phyloP scores from a whole-genome alignment of 2,797 vertebrate species.

The Bovichtus diacanthus region DNA sequence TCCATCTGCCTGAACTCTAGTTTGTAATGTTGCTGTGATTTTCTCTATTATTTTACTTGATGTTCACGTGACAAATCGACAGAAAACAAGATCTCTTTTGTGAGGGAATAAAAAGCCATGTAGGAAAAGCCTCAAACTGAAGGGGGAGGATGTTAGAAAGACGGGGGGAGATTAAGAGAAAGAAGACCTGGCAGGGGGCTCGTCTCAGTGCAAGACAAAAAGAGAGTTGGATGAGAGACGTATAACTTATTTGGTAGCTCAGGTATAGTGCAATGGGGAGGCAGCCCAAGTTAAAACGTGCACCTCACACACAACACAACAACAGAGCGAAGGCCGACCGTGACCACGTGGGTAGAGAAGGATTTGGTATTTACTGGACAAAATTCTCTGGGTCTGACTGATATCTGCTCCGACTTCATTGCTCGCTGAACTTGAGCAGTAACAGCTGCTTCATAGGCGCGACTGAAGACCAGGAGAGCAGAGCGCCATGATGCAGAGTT shows the following conservation, averaged over 20 bases:
- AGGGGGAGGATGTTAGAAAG: neutral
- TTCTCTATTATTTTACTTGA: neutral
- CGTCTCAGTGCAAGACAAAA: neutral
- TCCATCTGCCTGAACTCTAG: neutral
- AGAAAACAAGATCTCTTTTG: neutral
- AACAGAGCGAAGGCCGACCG: conserved; percentile 72
- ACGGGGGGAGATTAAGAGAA: neutral
- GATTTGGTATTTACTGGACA: conserved; percentile 25
- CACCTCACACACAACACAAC: conserved; percentile 70
- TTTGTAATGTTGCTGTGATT: neutral
- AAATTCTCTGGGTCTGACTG: conserved; percentile 40
- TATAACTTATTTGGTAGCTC: conserved; percentile 11
- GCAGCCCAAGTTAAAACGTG: conserved; percentile 75
- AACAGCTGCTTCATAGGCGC: neutral
- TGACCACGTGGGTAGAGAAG: conserved; percentile 51
- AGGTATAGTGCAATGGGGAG: conserved; percentile 69
- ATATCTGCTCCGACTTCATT: conserved; percentile 42
- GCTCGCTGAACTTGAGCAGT: conserved; percentile 33
- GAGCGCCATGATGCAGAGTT: conserved; percentile 17
- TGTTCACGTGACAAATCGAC: neutral
- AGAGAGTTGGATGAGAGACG: neutral
- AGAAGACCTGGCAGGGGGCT: neutral
- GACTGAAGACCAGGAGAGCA: conserved; percentile 3
- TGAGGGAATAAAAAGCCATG: neutral
- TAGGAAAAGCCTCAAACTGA: neutral